These are phyloP conservation scores for Cacoxenus indagator DNA, from an alignment of 2,888 invertebrate species.

Conservation along the genomic window DNA sequence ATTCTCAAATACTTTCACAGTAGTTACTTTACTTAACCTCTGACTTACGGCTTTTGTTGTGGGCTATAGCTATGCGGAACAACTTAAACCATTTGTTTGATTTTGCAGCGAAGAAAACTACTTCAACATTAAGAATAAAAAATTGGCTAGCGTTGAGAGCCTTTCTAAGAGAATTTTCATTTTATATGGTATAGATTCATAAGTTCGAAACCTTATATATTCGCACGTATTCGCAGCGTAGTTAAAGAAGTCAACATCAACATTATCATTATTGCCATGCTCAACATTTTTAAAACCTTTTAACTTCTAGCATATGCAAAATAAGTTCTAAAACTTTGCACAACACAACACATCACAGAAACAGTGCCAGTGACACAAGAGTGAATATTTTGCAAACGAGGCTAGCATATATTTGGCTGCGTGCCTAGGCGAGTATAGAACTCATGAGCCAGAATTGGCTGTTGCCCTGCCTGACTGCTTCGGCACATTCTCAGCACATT, in stretches of 20 bases:
- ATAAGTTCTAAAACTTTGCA: constrained; percentile 11
- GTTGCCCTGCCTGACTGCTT: neutral
- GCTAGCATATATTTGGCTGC: constrained; percentile 22
- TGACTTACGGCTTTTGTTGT: no score
- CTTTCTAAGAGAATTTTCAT: no score
- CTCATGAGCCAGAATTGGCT: neutral
- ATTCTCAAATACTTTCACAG: no score
- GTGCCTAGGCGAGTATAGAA: neutral
- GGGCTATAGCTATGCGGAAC: no score
- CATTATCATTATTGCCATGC: neutral
- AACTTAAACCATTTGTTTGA: no score
- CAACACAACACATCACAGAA: neutral
- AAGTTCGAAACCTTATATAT: no score
- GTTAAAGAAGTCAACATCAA: neutral
- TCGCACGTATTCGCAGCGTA: no score
- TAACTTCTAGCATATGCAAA: constrained; percentile 42
- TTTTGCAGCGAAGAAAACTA: no score
- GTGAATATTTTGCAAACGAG: constrained; percentile 53
- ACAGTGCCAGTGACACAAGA: constrained; percentile 28
- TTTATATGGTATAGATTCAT: no score
- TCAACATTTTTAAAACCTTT: neutral
- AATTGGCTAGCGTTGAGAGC: no score
- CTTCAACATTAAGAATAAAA: no score
- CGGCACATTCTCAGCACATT: neutral
- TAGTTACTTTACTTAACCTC: no score